Percentiles rank a stretch among this genome's conserved stretches.
These are phyloP conservation scores for Chrysolina haemoptera DNA, from an alignment of 2,888 invertebrate species.

Conservation along the genomic window DNA sequence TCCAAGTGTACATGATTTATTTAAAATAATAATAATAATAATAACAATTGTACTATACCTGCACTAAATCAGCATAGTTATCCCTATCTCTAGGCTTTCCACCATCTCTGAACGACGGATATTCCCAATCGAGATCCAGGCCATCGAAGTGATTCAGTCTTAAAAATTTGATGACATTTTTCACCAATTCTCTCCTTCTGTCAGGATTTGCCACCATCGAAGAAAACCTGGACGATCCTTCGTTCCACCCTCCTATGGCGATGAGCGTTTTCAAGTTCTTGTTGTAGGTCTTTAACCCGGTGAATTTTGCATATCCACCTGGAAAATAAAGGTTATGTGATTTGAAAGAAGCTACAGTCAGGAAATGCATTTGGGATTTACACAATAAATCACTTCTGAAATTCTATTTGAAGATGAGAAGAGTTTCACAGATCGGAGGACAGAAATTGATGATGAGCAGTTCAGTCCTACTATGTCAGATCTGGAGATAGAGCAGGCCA, in stretches of 20 bases:
- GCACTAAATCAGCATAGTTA: constrained; percentile 90
- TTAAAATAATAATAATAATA: too few species aligned
- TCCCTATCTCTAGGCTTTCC: constrained; percentile 86
- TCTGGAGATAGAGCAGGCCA: too few species aligned
- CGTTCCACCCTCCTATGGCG: constrained; percentile 96
- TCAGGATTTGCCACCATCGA: constrained; percentile 88
- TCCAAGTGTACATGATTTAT: too few species aligned
- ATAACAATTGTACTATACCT: constrained; percentile 71
- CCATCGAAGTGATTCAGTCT: constrained; percentile 95
- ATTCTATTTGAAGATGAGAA: too few species aligned
- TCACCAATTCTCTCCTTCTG: constrained; percentile 85
- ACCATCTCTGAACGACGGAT: constrained; percentile 87
- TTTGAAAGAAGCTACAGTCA: too few species aligned
- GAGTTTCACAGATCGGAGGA: too few species aligned
- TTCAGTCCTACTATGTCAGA: too few species aligned
- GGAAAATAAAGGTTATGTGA: constrained; percentile 44
- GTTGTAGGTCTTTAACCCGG: constrained; percentile 93
- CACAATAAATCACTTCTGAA: too few species aligned
- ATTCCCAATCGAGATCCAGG: constrained; percentile 94
- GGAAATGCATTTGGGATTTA: too few species aligned
- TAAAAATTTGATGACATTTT: constrained; percentile 88
- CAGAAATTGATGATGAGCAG: too few species aligned
- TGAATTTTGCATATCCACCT: constrained; percentile 96
- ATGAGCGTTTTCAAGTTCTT: constrained; percentile 91
- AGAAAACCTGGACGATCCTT: constrained; percentile 89